Evolutionary conservation across 2,888 invertebrate genomes (phyloP), one percentile per base, ranked within the genome.

Genomic region (Aromia moschata): DNA sequence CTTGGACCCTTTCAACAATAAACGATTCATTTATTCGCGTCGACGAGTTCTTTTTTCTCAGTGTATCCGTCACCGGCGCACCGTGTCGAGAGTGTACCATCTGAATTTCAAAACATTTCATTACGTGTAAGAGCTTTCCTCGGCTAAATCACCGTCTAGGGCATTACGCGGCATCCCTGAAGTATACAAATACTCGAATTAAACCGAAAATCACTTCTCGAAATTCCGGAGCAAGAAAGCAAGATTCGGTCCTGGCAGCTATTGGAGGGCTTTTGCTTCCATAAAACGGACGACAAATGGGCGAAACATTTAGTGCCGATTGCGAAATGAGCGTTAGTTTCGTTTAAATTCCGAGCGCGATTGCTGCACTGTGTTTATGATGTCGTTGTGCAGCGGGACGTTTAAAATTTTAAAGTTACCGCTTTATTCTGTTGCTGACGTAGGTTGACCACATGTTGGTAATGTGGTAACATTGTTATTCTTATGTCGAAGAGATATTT

Each of bases 101-200:
- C 78, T 78, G 79, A 78, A 79, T 76, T 79, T 79, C 79, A 80
- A 79, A 79, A 76, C 77, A 72, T 79, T 78, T 78, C 78, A 77
- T 78, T 78, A 73, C 65, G 71, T 67, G 72, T 77, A 76, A 79
- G 77, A 77, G 79, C 77, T 76, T 68, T 77, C 73, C 71, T 54
- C 58, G 64, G 62, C 63, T 63, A 56, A 66, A 63, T 63, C 63
- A 66, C 64, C 38, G 60, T 60, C 53, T 63, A 31, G 56, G 31
- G 58, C 41, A 41, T 52, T 52, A 49, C 41, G n/a, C 11, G 62
- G 64, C 67, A 58, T 67, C 63, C 65, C 61, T 52, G 52, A 52
- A 52, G 71, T 74, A 72, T 74, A 73, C 74, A 74, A 73, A 74
- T 73, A 74, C 74, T 74, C 68, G 71, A 72, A 74, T 75, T 75